Base-by-base conservation (phyloP, 2,888 invertebrate species). In the Mythimna impura region DNA sequence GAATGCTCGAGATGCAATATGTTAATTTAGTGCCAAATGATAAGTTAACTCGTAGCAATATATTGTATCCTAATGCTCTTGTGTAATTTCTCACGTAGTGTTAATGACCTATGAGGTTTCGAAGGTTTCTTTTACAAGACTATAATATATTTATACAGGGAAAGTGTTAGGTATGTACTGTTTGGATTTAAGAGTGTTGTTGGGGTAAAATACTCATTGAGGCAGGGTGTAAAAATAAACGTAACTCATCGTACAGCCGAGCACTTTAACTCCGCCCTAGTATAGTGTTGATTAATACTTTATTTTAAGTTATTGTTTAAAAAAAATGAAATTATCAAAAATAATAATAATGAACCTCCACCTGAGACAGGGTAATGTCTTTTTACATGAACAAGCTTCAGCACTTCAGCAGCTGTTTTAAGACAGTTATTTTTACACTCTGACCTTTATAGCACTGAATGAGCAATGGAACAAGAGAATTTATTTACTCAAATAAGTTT, bases 21-120 rank as follows among this genome's bases (percentile, higher is more conserved):
- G 95, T 96, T 96, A 95, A 94, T 95, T 96, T 96, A 96, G 96
- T 96, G 96, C 96, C 96, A 96, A 96, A 96, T 96, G 95, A 96
- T 96, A 96, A 96, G 94, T 96, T 96, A 95, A 95, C 96, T 96
- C 91, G 95, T 96, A 96, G 96, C 96, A 93, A 95, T 96, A 95
- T 95, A 93, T 93, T 90, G 93, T 95, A 95, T 94, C 94, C 94
- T 95, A 95, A 95, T 93, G 94, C 94, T 94, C 95, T 95, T 95
- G 94, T 92, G 93, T 95, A 95, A 94, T 94, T 93, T 94, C 93
- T 95, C 94, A 94, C 92, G 94, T 96, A 96, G 95, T 94, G 95
- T 95, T 94, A 95, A 93, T 93, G 89, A 95, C 96, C 96, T 95
- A 93, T 94, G 94, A 96, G 95, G 96, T 96, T 94, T 93, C 91